Percentiles rank a stretch among this genome's conserved stretches.
These are phyloP conservation scores for Acrobasis repandana DNA, from an alignment of 2,888 invertebrate genomes.

Conservation along the genomic window DNA sequence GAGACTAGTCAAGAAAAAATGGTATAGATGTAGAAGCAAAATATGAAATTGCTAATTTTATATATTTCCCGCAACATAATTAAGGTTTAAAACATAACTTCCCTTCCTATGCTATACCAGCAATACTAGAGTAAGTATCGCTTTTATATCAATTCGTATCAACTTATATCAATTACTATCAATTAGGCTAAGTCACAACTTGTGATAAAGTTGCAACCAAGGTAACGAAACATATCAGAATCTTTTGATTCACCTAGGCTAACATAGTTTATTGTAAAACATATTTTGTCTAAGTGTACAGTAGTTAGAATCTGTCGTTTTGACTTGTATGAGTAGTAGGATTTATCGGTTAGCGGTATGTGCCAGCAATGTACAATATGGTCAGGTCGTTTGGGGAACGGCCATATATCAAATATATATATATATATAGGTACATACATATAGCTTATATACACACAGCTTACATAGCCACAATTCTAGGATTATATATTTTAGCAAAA, in stretches of 20 bases:
- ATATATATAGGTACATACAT: no score
- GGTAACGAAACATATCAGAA: slow-evolving; percentile 89
- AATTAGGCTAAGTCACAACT: slow-evolving; percentile 72
- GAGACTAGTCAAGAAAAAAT: no score
- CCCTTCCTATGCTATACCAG: slow-evolving; percentile 58
- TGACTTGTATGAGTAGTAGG: slow-evolving; percentile 32
- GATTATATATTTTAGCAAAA: no score
- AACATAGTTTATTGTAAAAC: slow-evolving; percentile 45
- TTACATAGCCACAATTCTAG: no score
- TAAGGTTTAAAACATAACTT: slow-evolving; percentile 32
- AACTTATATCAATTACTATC: slow-evolving; percentile 69
- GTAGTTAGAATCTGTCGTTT: slow-evolving; percentile 42
- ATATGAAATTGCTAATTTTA: slow-evolving; percentile 1
- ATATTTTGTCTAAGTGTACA: slow-evolving; percentile 57
- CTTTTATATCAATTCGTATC: slow-evolving; percentile 63
- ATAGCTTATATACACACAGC: no score
- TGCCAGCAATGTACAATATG: slow-evolving; percentile 41
- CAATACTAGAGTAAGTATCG: slow-evolving; percentile 66
- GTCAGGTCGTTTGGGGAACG: slow-evolving; percentile 42
- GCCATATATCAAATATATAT: slow-evolving; percentile 21
- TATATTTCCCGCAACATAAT: background rate
- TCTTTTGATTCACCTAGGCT: slow-evolving; percentile 85
- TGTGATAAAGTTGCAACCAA: slow-evolving; percentile 86
- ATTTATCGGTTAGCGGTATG: slow-evolving; percentile 31
- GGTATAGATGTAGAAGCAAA: background rate